Evolutionary conservation across 2,888 invertebrate genomes (phyloP).

Genomic region (Perdita meconis): DNA sequence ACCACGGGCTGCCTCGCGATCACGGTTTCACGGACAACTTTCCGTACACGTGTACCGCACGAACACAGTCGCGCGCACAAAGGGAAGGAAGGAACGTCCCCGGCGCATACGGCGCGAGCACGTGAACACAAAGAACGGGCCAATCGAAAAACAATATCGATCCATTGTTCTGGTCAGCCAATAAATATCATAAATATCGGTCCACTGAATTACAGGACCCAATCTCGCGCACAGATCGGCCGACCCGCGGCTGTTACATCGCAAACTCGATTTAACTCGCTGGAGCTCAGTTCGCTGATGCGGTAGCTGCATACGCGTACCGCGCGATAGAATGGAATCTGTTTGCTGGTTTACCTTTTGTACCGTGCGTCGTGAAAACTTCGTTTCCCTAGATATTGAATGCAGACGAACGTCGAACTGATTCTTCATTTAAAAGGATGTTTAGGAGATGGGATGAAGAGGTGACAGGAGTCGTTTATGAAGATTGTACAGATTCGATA

Average conservation of each 20-base stretch:
- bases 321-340: constrained; percentile 31
- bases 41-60: constrained; percentile 22
- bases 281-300: constrained; percentile 32
- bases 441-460: too few species aligned
- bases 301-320: constrained; percentile 34
- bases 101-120: constrained; percentile 39
- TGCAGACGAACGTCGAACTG: neutral
- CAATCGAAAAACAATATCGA: constrained; percentile 84
- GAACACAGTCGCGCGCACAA: constrained; percentile 3
- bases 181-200: constrained; percentile 83
- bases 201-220: constrained; percentile 71
- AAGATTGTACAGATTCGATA: too few species aligned
- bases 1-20: constrained; percentile 64
- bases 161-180: constrained; percentile 82
- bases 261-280: constrained; percentile 43
- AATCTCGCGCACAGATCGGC: constrained; percentile 70
- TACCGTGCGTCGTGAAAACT: neutral
- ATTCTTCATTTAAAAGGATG: too few species aligned
- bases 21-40: constrained; percentile 26
- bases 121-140: constrained; percentile 55
- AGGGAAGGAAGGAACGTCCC: constrained; percentile 11
- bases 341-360: constrained; percentile 22
- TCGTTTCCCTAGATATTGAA: neutral
- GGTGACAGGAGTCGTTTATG: too few species aligned
- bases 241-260: constrained; percentile 54